phyloP scores from a whole-genome alignment of 1,140 invertebrate species.

The Argopecten irradians region DNA sequence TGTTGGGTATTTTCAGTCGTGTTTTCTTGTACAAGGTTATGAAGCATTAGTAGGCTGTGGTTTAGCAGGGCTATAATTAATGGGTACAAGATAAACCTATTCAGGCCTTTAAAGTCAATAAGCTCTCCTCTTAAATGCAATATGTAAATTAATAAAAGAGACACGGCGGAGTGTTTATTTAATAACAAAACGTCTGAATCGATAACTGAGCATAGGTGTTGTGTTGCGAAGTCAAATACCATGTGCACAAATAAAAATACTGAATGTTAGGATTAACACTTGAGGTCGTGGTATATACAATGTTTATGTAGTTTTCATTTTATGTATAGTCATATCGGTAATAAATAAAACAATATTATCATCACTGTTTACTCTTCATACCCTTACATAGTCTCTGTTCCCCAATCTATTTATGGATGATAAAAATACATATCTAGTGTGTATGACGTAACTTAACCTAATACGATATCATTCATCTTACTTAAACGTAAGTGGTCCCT shows the following conservation, averaged over 20 bases:
- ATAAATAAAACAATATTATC: too few species aligned
- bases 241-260: neutral
- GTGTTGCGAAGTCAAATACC: neutral
- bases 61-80: neutral
- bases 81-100: neutral
- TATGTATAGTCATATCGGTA: too few species aligned
- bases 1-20: conserved; percentile 14
- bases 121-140: neutral
- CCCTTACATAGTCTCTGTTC: neutral
- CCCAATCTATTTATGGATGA: too few species aligned
- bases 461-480: too few species aligned
- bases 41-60: neutral
- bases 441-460: neutral
- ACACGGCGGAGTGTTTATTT: neutral
- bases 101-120: neutral
- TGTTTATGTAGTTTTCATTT: too few species aligned
- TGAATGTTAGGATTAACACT: too few species aligned
- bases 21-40: neutral
- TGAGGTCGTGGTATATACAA: too few species aligned
- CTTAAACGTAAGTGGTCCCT: neutral
- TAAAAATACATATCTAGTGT: neutral
- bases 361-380: too few species aligned
- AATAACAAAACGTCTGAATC: neutral
- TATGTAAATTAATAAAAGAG: conserved; percentile 19
- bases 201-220: neutral